phyloP scores from a whole-genome alignment of 1,140 invertebrate species.

The Telenomus remus region DNA sequence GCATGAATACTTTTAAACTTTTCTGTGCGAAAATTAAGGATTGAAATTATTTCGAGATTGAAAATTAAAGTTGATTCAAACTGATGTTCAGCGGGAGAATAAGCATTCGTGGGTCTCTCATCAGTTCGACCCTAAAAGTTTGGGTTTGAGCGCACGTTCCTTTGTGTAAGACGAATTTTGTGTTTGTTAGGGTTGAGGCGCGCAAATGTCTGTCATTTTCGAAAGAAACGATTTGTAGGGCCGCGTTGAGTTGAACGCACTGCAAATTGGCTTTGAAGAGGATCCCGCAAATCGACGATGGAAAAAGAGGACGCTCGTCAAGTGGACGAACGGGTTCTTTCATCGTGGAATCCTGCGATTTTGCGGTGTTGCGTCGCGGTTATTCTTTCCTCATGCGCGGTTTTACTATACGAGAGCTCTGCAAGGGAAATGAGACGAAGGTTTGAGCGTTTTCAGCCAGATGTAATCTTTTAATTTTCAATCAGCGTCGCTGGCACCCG shows the following conservation, averaged over 20 bases:
- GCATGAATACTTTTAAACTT: too few relatives aligned
- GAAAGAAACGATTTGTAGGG: conserved; percentile 30
- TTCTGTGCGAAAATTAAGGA: too few relatives aligned
- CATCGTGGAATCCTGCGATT: conserved; percentile 26
- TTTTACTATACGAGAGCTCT: too few relatives aligned
- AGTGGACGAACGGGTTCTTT: conserved; percentile 45
- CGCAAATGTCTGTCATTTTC: conserved; percentile 34
- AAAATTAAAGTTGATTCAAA: too few relatives aligned
- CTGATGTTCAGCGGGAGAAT: too few relatives aligned
- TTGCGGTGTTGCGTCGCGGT: conserved; percentile 17
- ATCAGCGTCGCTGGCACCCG: too few relatives aligned
- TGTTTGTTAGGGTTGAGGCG: conserved; percentile 2
- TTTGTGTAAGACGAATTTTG: conserved; percentile 4
- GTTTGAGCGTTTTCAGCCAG: too few relatives aligned
- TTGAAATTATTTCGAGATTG: too few relatives aligned
- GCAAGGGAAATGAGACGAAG: too few relatives aligned
- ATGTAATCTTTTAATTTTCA: too few relatives aligned
- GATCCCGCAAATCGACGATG: conserved; percentile 45
- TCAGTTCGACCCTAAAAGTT: not conserved
- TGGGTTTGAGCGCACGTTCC: not conserved
- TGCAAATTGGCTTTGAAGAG: conserved; percentile 32
- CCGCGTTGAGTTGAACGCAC: conserved; percentile 51
- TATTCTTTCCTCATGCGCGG: not conserved
- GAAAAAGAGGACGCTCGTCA: conserved; percentile 39
- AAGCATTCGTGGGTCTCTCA: too few relatives aligned